Evolutionary conservation across 2,888 invertebrate species (phyloP), one percentile per base, ranked within the genome.

Genomic region (Helicoverpa assulta): DNA sequence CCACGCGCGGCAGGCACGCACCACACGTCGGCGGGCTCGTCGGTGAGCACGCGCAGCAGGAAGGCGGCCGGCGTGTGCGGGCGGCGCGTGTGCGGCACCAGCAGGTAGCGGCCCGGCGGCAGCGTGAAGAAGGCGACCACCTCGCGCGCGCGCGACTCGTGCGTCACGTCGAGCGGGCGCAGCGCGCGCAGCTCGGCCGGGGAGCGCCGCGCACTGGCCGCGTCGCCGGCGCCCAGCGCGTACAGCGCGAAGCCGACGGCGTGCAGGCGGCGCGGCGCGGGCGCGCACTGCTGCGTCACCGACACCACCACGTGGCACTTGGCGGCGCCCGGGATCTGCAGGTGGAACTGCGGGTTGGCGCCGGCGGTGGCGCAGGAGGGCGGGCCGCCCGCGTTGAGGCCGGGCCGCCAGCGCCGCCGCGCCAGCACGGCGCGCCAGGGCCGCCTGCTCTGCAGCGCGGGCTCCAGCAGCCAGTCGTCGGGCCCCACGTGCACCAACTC

Each of bases 401-500:
- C 97, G 76, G 95, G 91, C 76, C 97, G 92, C 97, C 98, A 97
- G 86, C 97, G 92, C 79, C 97, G 91, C 81, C 97, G 80, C 97
- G 92, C 97, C 97, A 97, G 86, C 97, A 92, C 67, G 61, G 97
- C 97, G 76, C 97, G 94, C 97, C 97, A 97, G 26, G 97, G 97
- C 87, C 97, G 96, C 86, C 96, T 96, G 80, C 58, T 96, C 88
- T 97, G 97, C 80, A 97, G 94, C 47, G 97, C 96, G 19, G 96
- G 96, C 90, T 97, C 97, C 82, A 95, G 91, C 96, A 97, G 96
- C 97, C 97, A 97, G 90, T 97, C 97, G 89, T 98, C 98, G 16
- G 98, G 98, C 12, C 97, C 97, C 78, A 98, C 96, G 89, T 97
- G 97, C 79, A 98, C 97, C 84, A 98, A 95, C 90, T 97, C 97